Conservation (phyloP, 2,888 invertebrate species). For the Piscicola geometra region DNA sequence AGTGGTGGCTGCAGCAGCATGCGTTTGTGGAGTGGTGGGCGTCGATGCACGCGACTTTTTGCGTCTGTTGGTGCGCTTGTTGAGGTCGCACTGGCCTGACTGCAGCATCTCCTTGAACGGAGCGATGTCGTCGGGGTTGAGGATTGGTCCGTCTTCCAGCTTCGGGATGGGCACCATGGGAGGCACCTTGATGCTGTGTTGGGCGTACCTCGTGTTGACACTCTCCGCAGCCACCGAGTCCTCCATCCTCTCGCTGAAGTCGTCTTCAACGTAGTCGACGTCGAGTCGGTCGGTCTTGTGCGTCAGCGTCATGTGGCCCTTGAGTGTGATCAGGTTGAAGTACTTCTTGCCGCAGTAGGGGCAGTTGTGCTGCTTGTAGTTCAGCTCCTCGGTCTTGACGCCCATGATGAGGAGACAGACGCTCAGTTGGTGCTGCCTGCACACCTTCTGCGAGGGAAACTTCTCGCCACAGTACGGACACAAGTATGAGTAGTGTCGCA, state of each 20-base stretch:
- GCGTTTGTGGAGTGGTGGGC: neutral
- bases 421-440: constrained; percentile 36
- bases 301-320: constrained; percentile 37
- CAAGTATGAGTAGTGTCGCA: constrained; percentile 37
- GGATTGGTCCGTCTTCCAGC: constrained; percentile 18
- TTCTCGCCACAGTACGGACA: constrained; percentile 38
- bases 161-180: constrained; percentile 29
- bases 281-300: constrained; percentile 33
- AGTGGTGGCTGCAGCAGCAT: neutral
- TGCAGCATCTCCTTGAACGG: constrained; percentile 1
- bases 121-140: neutral
- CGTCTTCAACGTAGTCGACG: neutral
- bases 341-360: constrained; percentile 37
- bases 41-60: neutral
- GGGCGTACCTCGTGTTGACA: neutral
- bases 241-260: neutral
- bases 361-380: constrained; percentile 37
- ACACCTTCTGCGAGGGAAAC: constrained; percentile 37
- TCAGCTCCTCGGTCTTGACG: constrained; percentile 38
- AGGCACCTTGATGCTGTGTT: constrained; percentile 10
- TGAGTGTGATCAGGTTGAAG: constrained; percentile 38
- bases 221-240: constrained; percentile 8
- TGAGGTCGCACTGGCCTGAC: neutral
- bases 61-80: neutral
- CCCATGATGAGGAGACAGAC: constrained; percentile 36